Conservation (phyloP, 2,113 vertebrate species). For the Podiceps cristatus region DNA sequence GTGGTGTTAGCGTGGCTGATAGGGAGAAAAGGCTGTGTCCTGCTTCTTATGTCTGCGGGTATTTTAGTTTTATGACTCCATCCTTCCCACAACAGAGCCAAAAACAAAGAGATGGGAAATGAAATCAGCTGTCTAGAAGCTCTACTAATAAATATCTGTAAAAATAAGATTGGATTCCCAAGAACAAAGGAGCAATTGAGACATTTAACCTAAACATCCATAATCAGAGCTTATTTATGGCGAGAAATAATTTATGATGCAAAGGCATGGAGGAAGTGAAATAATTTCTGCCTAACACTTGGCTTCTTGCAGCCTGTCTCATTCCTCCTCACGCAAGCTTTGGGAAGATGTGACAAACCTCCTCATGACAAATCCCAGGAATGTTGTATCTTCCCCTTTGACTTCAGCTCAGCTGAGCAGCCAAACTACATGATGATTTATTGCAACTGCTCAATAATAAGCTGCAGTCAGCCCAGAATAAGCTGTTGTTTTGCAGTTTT, state of each 20-base stretch:
- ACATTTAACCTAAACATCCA: slow-evolving; percentile 25
- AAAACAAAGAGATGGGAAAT: slow-evolving; percentile 26
- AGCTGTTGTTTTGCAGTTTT: neutral
- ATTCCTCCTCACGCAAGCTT: neutral
- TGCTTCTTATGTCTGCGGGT: neutral
- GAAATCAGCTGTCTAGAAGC: slow-evolving; percentile 31
- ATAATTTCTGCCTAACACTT: slow-evolving; percentile 42
- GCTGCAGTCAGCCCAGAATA: neutral
- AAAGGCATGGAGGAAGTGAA: slow-evolving; percentile 19
- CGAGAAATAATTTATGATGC: neutral
- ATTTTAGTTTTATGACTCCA: slow-evolving; percentile 20
- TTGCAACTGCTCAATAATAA: neutral
- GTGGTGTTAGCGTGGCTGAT: neutral
- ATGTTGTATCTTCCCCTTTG: slow-evolving; percentile 26
- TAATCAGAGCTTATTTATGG: slow-evolving; percentile 28
- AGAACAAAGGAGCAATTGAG: slow-evolving; percentile 41
- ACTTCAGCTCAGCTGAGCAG: neutral
- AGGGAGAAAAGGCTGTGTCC: neutral
- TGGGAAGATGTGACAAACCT: slow-evolving; percentile 19
- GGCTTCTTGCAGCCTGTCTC: slow-evolving; percentile 10
- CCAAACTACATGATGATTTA: slow-evolving; percentile 30
- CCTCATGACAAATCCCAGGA: slow-evolving; percentile 39
- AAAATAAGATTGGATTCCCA: neutral
- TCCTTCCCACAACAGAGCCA: slow-evolving; percentile 29
- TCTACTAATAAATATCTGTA: slow-evolving; percentile 20